Conservation (phyloP, 2,797 vertebrate genomes). For the Muraenolepis orangiensis region DNA sequence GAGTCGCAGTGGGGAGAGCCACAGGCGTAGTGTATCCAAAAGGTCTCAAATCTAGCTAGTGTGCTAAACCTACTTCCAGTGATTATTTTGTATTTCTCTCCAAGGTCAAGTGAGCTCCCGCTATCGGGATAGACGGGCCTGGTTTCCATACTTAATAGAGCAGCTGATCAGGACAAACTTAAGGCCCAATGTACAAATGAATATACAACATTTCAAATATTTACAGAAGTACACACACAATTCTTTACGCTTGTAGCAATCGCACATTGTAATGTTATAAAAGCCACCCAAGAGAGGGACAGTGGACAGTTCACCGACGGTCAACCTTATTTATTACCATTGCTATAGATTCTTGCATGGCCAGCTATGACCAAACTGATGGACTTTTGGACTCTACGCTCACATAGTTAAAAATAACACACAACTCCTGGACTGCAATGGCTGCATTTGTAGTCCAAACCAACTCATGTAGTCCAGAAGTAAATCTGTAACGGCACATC, state of each 20-base stretch:
- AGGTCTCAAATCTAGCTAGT: neutral
- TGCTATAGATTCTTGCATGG: neutral
- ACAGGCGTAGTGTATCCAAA: neutral
- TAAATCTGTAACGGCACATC: neutral
- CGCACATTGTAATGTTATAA: constrained; percentile 43
- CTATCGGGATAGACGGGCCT: neutral
- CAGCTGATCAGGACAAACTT: neutral
- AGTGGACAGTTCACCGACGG: neutral
- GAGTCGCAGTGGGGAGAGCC: neutral
- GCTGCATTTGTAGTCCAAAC: neutral
- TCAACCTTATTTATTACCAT: neutral
- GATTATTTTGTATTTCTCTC: neutral
- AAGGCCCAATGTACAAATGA: constrained; percentile 7
- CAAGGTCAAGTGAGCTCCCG: neutral
- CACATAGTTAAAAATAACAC: neutral
- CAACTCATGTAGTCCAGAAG: neutral
- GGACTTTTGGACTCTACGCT: neutral
- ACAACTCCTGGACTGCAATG: neutral
- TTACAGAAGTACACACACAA: constrained; percentile 51
- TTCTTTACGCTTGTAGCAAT: constrained; percentile 53
- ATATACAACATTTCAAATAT: constrained; percentile 32
- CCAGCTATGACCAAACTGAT: neutral
- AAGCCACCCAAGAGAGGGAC: constrained; percentile 33
- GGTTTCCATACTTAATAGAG: neutral
- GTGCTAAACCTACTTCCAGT: neutral